A percentile compares a stretch with the other conserved stretches of the same genome.
phyloP scores from a whole-genome alignment of 1,140 invertebrate genomes.

The Acarapis woodi region DNA sequence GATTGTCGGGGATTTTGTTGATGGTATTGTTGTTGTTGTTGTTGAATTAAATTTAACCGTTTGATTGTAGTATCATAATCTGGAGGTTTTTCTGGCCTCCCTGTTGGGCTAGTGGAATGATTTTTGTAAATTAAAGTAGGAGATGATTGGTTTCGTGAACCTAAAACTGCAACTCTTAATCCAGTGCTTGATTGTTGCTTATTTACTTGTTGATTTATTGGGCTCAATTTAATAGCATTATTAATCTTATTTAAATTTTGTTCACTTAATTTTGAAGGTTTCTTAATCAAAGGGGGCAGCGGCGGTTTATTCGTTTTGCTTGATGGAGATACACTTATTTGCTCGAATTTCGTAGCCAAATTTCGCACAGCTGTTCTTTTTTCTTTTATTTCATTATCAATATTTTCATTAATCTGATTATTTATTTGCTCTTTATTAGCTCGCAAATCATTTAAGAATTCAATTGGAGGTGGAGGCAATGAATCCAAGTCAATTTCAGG shows the following conservation, averaged over 20 bases:
- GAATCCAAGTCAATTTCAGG: background rate
- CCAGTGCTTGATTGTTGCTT: background rate
- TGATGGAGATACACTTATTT: too few relatives aligned
- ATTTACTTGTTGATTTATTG: too few relatives aligned
- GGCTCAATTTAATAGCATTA: too few relatives aligned
- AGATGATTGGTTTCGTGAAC: background rate
- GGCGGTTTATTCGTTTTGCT: too few relatives aligned
- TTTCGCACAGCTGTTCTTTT: too few relatives aligned
- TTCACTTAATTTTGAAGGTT: too few relatives aligned
- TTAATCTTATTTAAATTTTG: too few relatives aligned
- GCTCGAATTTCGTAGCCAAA: too few relatives aligned
- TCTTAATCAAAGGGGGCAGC: too few relatives aligned
- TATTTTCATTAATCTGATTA: too few relatives aligned
- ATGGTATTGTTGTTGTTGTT: background rate
- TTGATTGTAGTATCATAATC: slow-evolving; percentile 15
- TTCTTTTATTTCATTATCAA: too few relatives aligned
- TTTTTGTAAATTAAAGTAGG: background rate
- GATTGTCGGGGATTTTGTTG: background rate
- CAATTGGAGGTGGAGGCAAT: background rate
- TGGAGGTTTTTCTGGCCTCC: slow-evolving; percentile 12
- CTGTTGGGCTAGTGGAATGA: background rate
- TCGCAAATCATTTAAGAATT: background rate
- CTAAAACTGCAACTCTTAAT: background rate
- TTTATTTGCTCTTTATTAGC: too few relatives aligned
- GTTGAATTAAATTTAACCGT: slow-evolving; percentile 5